Percentiles rank a stretch among this genome's conserved stretches.
These are phyloP conservation scores for Loriculus beryllinus DNA, from an alignment of 2,797 vertebrate species.

Conservation along the genomic window DNA sequence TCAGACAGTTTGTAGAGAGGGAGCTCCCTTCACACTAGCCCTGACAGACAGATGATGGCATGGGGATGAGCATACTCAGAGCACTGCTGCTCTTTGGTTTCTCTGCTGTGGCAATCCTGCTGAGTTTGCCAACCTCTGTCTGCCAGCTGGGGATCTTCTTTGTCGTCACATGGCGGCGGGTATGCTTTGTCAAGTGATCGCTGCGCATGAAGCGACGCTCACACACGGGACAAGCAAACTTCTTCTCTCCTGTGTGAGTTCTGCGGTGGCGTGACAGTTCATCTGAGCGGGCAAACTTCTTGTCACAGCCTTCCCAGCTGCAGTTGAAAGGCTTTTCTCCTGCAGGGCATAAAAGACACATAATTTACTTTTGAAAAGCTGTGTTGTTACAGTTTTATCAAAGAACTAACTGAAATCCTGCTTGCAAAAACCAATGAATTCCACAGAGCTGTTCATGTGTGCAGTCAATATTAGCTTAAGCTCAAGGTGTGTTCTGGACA, in stretches of 20 bases:
- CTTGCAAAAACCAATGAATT: neutral
- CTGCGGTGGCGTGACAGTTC: constrained; percentile 94
- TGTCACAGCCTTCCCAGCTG: constrained; percentile 94
- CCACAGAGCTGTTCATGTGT: neutral
- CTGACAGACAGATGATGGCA: constrained; percentile 48
- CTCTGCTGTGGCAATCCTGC: constrained; percentile 68
- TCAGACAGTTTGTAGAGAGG: neutral
- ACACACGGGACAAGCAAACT: constrained; percentile 90
- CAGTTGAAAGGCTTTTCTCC: constrained; percentile 98
- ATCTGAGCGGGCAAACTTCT: constrained; percentile 94
- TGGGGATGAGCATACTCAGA: constrained; percentile 73
- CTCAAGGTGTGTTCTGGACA: neutral
- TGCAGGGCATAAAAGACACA: constrained; percentile 30
- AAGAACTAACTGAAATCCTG: neutral
- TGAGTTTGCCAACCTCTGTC: constrained; percentile 80
- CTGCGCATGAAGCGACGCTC: constrained; percentile 97
- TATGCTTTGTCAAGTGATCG: constrained; percentile 95
- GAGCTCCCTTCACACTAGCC: neutral
- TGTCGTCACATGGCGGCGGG: constrained; percentile 88
- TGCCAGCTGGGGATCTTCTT: constrained; percentile 88
- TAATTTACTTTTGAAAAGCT: neutral
- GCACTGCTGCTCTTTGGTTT: constrained; percentile 68
- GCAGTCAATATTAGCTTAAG: neutral
- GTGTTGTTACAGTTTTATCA: neutral
- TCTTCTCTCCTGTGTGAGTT: constrained; percentile 97